These are phyloP conservation scores for Pterocles burchelli DNA, from an alignment of 2,113 vertebrate species.

Conservation along the genomic window DNA sequence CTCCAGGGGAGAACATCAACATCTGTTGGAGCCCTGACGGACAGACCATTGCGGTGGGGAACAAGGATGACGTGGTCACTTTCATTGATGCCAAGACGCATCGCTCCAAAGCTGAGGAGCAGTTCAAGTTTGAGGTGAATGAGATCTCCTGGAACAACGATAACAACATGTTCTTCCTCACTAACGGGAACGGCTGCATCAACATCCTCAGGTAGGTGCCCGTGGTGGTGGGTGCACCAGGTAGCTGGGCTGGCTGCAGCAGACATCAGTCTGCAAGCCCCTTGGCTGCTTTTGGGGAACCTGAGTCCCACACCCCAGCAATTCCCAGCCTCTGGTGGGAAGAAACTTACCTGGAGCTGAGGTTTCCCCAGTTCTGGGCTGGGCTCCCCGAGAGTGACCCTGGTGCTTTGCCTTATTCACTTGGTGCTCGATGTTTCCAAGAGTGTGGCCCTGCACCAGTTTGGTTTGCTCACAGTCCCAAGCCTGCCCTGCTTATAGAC, in stretches of 20 bases:
- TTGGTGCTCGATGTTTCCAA: neutral
- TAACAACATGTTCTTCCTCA: slow-evolving; percentile 99
- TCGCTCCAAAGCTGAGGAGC: slow-evolving; percentile 93
- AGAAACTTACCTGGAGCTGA: neutral
- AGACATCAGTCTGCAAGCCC: neutral
- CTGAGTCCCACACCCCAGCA: accelerated
- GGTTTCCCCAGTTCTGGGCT: neutral
- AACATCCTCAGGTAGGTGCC: slow-evolving; percentile 90
- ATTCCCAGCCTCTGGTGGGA: neutral
- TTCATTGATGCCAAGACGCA: slow-evolving; percentile 97
- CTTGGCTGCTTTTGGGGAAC: neutral
- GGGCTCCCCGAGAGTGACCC: accelerated
- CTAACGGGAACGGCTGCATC: slow-evolving; percentile 97
- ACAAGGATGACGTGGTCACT: slow-evolving; percentile 99
- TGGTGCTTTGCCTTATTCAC: neutral
- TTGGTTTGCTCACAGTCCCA: neutral
- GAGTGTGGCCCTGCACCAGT: neutral
- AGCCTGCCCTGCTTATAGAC: neutral
- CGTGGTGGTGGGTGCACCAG: accelerated
- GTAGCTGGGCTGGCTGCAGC: neutral
- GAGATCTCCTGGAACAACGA: slow-evolving; percentile 99
- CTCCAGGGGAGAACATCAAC: slow-evolving; percentile 95
- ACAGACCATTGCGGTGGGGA: slow-evolving; percentile 96
- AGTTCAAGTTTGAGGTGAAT: slow-evolving; percentile 99
- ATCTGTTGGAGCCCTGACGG: slow-evolving; percentile 99